A percentile compares a stretch with the other conserved stretches of the same genome.
These are phyloP conservation scores for Acanthosepion esculentum DNA, from an alignment of 2,888 invertebrate species.

Conservation along the genomic window DNA sequence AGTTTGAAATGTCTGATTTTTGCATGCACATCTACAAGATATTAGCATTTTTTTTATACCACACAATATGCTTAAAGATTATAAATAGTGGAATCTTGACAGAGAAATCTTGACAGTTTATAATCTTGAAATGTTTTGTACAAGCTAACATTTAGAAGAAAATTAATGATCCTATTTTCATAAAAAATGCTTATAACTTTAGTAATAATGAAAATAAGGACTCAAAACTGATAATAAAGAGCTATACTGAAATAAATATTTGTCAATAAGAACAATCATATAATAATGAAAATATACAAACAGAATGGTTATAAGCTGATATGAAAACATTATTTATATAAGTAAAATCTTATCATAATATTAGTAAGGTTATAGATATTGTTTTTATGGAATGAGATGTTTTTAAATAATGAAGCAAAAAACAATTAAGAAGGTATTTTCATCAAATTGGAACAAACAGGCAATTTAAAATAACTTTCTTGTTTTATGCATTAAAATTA, in stretches of 20 bases:
- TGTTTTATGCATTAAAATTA: neutral
- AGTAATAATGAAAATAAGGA: neutral
- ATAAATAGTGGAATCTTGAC: neutral
- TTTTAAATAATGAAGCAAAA: neutral
- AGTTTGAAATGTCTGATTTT: too few species aligned
- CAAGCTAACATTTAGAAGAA: neutral
- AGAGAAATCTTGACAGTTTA: conserved; percentile 33
- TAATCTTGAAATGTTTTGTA: neutral
- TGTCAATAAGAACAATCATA: neutral
- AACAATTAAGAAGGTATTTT: neutral
- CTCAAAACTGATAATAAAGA: neutral
- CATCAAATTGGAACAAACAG: neutral
- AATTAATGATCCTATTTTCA: neutral
- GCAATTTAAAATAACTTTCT: neutral
- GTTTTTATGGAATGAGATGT: neutral
- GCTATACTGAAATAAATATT: neutral
- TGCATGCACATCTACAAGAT: neutral
- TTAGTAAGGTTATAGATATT: neutral
- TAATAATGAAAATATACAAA: neutral
- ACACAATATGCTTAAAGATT: neutral
- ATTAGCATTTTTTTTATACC: neutral
- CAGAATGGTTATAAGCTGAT: neutral
- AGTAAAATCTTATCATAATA: neutral
- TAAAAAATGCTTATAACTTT: neutral
- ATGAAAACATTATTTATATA: neutral